Conservation (phyloP, 1,140 invertebrate species). For the Halictus rubicundus region DNA sequence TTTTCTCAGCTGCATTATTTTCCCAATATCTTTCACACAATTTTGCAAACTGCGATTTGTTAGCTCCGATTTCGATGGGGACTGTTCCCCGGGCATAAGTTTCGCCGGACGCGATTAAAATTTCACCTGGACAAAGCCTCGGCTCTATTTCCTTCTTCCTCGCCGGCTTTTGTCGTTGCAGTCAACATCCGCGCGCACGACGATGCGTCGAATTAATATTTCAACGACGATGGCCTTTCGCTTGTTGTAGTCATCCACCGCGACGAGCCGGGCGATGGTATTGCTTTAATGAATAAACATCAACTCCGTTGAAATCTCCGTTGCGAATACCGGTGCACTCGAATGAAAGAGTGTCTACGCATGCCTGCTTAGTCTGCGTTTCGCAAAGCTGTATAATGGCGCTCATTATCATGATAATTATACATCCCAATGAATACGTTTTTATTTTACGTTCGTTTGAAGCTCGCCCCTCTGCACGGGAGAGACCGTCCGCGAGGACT, state of each 20-base stretch:
- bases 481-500: background rate
- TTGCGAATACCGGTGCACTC: constrained; percentile 1
- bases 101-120: constrained; percentile 23
- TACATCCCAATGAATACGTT: background rate
- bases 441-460: background rate
- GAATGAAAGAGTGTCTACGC: constrained; percentile 14
- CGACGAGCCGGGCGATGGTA: constrained; percentile 33
- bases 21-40: too few relatives aligned
- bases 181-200: constrained; percentile 3
- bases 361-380: background rate
- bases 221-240: constrained; percentile 36
- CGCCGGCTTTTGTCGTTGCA: background rate
- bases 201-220: constrained; percentile 55
- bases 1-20: too few relatives aligned
- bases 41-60: too few relatives aligned
- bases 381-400: constrained; percentile 13
- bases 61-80: too few relatives aligned
- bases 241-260: background rate
- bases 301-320: constrained; percentile 31
- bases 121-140: constrained; percentile 25
- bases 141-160: background rate
- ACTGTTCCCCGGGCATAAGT: too few relatives aligned
- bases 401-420: constrained; percentile 19
- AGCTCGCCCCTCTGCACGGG: too few relatives aligned
- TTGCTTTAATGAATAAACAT: constrained; percentile 64